phyloP scores from a whole-genome alignment of 1,140 invertebrate species.

The Chymomyza costata region DNA sequence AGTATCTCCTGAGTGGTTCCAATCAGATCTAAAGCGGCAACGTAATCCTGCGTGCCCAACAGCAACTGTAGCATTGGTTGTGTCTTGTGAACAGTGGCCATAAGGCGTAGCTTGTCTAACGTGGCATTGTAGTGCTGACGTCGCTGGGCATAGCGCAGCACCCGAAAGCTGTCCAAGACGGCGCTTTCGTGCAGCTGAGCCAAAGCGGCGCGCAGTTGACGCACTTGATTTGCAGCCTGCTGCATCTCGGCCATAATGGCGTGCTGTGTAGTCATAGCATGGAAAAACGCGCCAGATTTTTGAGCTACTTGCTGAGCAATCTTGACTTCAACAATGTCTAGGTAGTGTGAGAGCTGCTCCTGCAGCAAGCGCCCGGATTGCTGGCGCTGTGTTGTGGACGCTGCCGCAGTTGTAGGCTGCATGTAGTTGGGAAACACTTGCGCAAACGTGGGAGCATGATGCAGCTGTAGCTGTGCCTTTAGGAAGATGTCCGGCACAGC shows the following conservation, averaged over 20 bases:
- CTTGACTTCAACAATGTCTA: slow-evolving; percentile 96
- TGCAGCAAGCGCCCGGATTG: slow-evolving; percentile 77
- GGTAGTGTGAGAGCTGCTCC: slow-evolving; percentile 90
- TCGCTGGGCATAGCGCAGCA: slow-evolving; percentile 82
- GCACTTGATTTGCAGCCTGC: slow-evolving; percentile 87
- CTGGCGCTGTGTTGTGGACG: too few relatives aligned
- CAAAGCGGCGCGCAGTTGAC: slow-evolving; percentile 82
- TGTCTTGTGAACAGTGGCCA: slow-evolving; percentile 97
- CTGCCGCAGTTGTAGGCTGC: slow-evolving; percentile 41
- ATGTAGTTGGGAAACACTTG: slow-evolving; percentile 86
- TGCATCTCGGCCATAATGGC: slow-evolving; percentile 92
- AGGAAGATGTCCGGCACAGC: slow-evolving; percentile 92
- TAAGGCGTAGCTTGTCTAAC: slow-evolving; percentile 89
- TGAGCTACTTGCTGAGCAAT: slow-evolving; percentile 96
- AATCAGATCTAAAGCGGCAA: slow-evolving; percentile 97
- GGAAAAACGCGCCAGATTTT: slow-evolving; percentile 96
- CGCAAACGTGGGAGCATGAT: slow-evolving; percentile 88
- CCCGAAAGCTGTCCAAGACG: slow-evolving; percentile 86
- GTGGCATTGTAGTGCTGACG: slow-evolving; percentile 80
- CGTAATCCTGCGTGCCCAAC: slow-evolving; percentile 96
- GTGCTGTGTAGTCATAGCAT: slow-evolving; percentile 97
- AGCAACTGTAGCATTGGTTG: slow-evolving; percentile 97
- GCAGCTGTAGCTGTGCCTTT: slow-evolving; percentile 87
- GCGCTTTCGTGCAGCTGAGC: slow-evolving; percentile 85
- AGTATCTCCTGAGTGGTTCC: slow-evolving; percentile 95